A percentile compares a stretch with the other conserved stretches of the same genome.
Evolutionary conservation across 2,113 vertebrate species (phyloP).

Genomic region (Dasyurus viverrinus): DNA sequence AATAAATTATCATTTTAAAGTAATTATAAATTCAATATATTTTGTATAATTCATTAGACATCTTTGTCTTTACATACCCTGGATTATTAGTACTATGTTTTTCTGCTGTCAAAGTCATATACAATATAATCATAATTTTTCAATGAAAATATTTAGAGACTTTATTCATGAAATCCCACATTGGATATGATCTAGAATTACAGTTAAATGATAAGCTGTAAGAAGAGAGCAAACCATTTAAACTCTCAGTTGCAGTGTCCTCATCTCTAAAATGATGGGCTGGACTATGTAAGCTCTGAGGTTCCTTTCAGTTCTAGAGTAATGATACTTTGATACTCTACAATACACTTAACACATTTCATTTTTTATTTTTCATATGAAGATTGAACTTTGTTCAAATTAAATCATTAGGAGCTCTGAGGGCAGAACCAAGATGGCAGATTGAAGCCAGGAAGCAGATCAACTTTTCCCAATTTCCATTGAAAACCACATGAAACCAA

Average conservation of each 20-base stretch:
- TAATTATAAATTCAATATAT: not conserved
- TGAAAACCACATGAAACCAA: no score
- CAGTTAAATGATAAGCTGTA: not conserved
- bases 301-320: not conserved
- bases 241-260: not conserved
- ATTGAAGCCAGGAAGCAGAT: no score
- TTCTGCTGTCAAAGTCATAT: not conserved
- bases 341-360: not conserved
- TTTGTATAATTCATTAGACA: not conserved
- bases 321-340: not conserved
- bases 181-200: not conserved
- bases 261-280: not conserved
- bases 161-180: not conserved
- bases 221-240: not conserved
- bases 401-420: not conserved
- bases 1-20: constrained; percentile 5
- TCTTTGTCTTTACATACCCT: not conserved
- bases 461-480: no score
- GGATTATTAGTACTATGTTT: not conserved
- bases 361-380: constrained; percentile 4
- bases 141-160: constrained; percentile 13
- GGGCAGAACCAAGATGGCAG: no score
- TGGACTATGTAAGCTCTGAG: not conserved
- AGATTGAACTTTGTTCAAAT: not conserved
- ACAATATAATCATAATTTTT: not conserved